Conservation (phyloP, 1,140 invertebrate species). For the Ridgeia piscesae region DNA sequence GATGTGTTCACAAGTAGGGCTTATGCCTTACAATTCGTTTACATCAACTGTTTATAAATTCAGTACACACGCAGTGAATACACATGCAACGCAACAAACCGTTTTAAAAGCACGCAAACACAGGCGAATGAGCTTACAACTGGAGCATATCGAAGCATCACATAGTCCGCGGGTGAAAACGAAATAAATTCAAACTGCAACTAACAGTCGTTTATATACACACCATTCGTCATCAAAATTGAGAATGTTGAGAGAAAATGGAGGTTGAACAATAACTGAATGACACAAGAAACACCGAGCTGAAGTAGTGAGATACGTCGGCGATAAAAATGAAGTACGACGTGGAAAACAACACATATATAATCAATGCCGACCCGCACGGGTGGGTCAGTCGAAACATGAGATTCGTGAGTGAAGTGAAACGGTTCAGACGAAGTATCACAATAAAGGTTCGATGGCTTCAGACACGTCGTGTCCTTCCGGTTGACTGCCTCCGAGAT, state of each 20-base stretch:
- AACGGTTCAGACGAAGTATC: background rate
- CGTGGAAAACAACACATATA: background rate
- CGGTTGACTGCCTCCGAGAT: background rate
- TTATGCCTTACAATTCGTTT: background rate
- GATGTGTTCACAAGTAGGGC: background rate
- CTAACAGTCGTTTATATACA: background rate
- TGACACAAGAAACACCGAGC: background rate
- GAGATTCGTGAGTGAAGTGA: background rate
- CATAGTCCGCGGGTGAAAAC: background rate
- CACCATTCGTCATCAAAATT: background rate
- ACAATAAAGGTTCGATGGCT: background rate
- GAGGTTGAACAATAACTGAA: background rate
- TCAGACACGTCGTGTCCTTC: background rate
- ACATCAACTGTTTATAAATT: background rate
- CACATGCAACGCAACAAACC: background rate
- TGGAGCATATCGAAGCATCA: background rate
- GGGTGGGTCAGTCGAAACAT: background rate
- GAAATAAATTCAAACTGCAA: background rate
- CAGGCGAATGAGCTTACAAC: background rate
- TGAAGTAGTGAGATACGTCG: background rate
- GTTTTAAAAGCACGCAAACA: background rate
- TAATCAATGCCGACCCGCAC: background rate
- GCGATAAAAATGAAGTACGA: background rate
- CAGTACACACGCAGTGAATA: background rate
- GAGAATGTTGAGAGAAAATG: background rate